phyloP scores from a whole-genome alignment of 2,888 invertebrate species.

The Brenthis ino region DNA sequence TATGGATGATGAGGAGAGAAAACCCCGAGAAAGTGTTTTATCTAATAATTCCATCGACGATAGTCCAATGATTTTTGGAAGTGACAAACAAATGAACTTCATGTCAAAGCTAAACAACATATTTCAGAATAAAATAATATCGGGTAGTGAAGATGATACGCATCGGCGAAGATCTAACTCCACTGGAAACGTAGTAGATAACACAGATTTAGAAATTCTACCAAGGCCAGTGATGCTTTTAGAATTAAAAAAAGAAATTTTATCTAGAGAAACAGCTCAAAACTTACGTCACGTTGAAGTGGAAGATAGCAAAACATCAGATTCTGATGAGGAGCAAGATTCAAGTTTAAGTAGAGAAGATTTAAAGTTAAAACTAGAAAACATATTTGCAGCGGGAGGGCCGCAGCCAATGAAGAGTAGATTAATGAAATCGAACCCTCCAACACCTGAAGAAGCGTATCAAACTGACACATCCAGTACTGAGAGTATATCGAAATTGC shows the following conservation, averaged over 20 bases:
- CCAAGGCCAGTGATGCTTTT: conserved; percentile 58
- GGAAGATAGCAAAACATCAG: conserved; percentile 45
- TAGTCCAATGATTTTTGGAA: conserved; percentile 51
- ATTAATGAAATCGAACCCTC: conserved; percentile 66
- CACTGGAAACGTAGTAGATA: conserved; percentile 60
- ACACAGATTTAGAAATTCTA: conserved; percentile 47
- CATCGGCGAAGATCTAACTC: conserved; percentile 66
- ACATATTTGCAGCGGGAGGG: conserved; percentile 67
- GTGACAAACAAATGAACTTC: conserved; percentile 59
- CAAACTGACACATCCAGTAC: conserved; percentile 62
- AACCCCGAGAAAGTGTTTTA: conserved; percentile 47
- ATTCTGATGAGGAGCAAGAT: conserved; percentile 53
- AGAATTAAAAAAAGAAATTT: conserved; percentile 68
- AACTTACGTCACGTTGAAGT: conserved; percentile 55
- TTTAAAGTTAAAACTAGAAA: conserved; percentile 71
- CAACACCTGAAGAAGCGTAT: conserved; percentile 66
- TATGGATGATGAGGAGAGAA: conserved; percentile 43
- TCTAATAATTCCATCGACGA: conserved; percentile 51
- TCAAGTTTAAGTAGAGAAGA: conserved; percentile 62
- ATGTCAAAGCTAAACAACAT: conserved; percentile 72
- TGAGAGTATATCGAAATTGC: conserved; percentile 64
- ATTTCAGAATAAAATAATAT: conserved; percentile 63
- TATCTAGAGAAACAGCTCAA: conserved; percentile 53
- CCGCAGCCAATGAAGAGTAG: conserved; percentile 60
- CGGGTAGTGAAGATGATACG: conserved; percentile 55